Percentiles rank a stretch among this genome's conserved stretches.
These are phyloP conservation scores for Pogona vitticeps DNA, from an alignment of 2,113 vertebrate genomes.

Conservation along the genomic window DNA sequence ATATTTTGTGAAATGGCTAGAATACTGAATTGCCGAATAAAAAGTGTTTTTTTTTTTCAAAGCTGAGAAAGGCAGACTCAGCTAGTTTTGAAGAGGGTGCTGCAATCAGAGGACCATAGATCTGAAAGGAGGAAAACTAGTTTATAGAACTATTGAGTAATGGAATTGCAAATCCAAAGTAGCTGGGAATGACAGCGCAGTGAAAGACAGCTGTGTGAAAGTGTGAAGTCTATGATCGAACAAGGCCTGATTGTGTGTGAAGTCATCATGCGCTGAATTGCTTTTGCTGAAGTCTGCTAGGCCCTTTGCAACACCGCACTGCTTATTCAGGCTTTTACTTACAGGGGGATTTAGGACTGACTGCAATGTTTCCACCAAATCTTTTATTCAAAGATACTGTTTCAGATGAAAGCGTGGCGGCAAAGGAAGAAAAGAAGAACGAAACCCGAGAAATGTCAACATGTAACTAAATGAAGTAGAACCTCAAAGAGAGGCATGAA, in stretches of 20 bases:
- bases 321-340: slow-evolving; percentile 10
- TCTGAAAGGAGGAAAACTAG: not conserved
- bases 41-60: not conserved
- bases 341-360: not conserved
- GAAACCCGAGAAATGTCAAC: not conserved
- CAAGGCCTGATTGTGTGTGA: not conserved
- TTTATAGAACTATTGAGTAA: slow-evolving; percentile 4
- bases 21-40: slow-evolving; percentile 20
- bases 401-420: not conserved
- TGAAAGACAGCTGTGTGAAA: not conserved
- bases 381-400: not conserved
- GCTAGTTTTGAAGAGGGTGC: not conserved
- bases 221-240: not conserved
- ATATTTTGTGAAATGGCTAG: slow-evolving; percentile 32
- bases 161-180: not conserved
- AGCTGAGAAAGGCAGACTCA: slow-evolving; percentile 1
- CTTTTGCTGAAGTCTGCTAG: not conserved
- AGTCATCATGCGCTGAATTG: rapidly evolving
- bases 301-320: not conserved
- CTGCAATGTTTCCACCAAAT: not conserved
- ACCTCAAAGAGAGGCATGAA: no score
- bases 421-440: not conserved
- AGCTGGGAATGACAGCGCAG: not conserved
- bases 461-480: not conserved
- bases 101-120: not conserved